Conservation (phyloP, 2,113 vertebrate species). For the Vanacampus margaritifer region DNA sequence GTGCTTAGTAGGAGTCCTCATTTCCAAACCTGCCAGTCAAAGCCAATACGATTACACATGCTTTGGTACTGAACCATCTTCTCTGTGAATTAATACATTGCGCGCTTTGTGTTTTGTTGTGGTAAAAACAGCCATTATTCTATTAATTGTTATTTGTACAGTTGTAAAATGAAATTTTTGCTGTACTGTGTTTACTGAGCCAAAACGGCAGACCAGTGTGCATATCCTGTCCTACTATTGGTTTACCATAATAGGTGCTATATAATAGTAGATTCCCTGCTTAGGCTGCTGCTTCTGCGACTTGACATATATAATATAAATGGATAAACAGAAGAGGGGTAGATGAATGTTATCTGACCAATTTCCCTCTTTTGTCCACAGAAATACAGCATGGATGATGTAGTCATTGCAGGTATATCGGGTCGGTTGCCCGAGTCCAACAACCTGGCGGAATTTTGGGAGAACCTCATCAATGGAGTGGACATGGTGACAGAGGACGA, state of each 20-base stretch:
- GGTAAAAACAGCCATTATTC: neutral
- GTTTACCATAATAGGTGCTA: too few relatives aligned
- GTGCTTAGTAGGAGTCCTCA: conserved; percentile 8
- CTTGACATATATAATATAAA: too few relatives aligned
- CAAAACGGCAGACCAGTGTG: neutral
- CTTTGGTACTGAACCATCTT: neutral
- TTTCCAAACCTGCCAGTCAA: conserved; percentile 26
- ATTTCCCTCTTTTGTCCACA: conserved; percentile 17
- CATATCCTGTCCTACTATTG: too few relatives aligned
- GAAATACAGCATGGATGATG: conserved; percentile 83
- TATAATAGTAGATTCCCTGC: neutral
- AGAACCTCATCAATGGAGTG: conserved; percentile 86
- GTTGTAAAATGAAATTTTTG: neutral
- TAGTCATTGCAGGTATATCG: conserved; percentile 92
- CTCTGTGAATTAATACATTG: neutral
- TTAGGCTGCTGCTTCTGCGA: neutral
- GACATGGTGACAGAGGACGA: conserved; percentile 98
- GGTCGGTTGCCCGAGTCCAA: conserved; percentile 89
- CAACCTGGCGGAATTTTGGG: conserved; percentile 95
- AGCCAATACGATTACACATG: neutral
- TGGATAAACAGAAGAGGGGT: too few relatives aligned
- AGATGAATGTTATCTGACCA: neutral
- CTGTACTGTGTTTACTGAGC: neutral
- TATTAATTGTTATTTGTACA: neutral
- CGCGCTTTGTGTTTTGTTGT: neutral